These are phyloP conservation scores for Monochamus saltuarius DNA, from an alignment of 1,140 invertebrate genomes.

Conservation along the genomic window DNA sequence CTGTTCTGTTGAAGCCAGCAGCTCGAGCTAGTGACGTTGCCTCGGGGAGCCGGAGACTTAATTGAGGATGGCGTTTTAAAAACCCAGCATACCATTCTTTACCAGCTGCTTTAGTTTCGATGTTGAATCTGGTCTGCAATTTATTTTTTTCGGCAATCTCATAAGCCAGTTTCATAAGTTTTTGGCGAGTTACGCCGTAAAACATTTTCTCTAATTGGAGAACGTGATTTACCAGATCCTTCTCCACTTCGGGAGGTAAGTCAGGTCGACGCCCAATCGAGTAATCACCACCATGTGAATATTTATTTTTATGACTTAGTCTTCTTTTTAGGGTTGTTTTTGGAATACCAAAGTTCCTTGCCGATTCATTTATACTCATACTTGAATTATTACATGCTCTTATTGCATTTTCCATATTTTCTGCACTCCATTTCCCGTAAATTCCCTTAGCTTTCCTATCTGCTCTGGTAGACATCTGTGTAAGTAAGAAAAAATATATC, in stretches of 20 bases:
- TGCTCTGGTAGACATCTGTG: too few relatives aligned
- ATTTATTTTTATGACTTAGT: too few relatives aligned
- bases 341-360: too few relatives aligned
- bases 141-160: slow-evolving; percentile 14
- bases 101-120: slow-evolving; percentile 45
- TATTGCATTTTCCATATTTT: too few relatives aligned
- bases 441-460: too few relatives aligned
- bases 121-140: slow-evolving; percentile 39
- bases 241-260: slow-evolving; percentile 6
- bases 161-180: slow-evolving; percentile 1
- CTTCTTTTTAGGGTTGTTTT: too few relatives aligned
- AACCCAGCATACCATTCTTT: slow-evolving; percentile 52
- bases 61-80: slow-evolving; percentile 49
- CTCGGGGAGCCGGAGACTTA: slow-evolving; percentile 51
- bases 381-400: too few relatives aligned
- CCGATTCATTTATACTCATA: too few relatives aligned
- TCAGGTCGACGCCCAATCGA: slow-evolving; percentile 1
- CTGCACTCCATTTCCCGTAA: too few relatives aligned
- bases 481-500: too few relatives aligned
- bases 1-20: slow-evolving; percentile 53
- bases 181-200: slow-evolving; percentile 5
- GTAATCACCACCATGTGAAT: too few relatives aligned
- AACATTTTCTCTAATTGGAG: slow-evolving; percentile 7
- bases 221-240: slow-evolving; percentile 9
- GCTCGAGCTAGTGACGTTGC: slow-evolving; percentile 52